Evolutionary conservation across 1,140 invertebrate genomes (phyloP), one percentile per base, ranked within the genome.

Genomic region (Phymastichus coffea): DNA sequence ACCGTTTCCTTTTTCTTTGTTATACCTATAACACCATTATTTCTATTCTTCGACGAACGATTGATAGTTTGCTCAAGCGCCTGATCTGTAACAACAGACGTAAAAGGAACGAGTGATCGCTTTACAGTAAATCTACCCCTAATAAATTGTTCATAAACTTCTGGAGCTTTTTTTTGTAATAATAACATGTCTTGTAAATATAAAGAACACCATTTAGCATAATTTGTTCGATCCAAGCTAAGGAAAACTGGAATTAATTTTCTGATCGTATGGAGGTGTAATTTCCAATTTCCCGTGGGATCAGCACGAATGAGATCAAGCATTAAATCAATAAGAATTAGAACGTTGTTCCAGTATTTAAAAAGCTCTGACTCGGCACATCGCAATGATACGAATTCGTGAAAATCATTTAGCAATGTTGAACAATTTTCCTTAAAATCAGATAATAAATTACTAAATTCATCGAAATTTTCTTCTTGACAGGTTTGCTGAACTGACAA

Each of bases 161-260:
- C 55, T 12, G 44, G 43, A 12, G 43, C 14, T 14, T 33, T 47
- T 22, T 37, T 40, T 26, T 35, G 10, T 15, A 57, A 38, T 22
- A 14, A 3, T 14, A 35, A 25, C 30, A 57, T 53, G 28, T 63
- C 61, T 38, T 60, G 20, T 10, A 57, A 28, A 19, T 55, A 61
- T 35, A 66, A 15, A 7, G 48, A 4, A 23, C 23, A 14, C 53
- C 53, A 66, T 40, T 54, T 26, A 28, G 49, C 38, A 37, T 66
- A 66, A 53, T 63, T 60, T n/a, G 37, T 43, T 30, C 53, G 22
- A 35, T 66, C 61, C 8, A 61, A 33, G 2, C 38, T 17, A 41
- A 48, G 48, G 9, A 66, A 63, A 4, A 63, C 2, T 10, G 64
- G 61, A 26, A 41, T 30, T 6, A 63, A 22, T 44, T 61, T 60